Percentiles rank a stretch among this genome's conserved stretches.
Conservation (phyloP, 2,113 vertebrate genomes). For the Zootoca vivipara region DNA sequence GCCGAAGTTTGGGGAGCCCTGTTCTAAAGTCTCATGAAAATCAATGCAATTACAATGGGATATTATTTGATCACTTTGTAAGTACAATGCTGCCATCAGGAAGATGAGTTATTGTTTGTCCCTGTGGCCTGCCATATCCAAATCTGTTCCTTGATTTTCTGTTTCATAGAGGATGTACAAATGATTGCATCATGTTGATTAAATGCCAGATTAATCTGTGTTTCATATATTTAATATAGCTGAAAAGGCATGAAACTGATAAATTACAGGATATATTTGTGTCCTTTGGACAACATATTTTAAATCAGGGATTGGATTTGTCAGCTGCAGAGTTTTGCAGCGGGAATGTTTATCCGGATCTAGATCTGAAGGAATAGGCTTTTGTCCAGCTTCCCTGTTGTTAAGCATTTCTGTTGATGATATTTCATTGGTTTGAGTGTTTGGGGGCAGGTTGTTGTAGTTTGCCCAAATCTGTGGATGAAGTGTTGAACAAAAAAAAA, state of each 20-base stretch:
- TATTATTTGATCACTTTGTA: constrained; percentile 35
- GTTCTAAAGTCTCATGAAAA: background rate
- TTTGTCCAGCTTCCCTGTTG: constrained; percentile 18
- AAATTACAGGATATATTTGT: constrained; percentile 56
- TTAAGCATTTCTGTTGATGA: background rate
- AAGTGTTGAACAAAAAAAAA: background rate
- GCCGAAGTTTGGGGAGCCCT: too few species aligned
- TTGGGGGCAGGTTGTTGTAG: background rate
- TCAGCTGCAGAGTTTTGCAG: background rate
- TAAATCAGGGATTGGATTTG: constrained; percentile 48
- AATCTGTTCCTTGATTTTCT: constrained; percentile 63
- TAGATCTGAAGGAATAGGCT: constrained; percentile 43
- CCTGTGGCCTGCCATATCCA: constrained; percentile 43
- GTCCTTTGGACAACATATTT: constrained; percentile 48
- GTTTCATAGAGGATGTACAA: constrained; percentile 59
- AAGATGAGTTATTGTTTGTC: background rate
- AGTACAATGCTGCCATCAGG: background rate
- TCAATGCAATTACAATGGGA: constrained; percentile 12
- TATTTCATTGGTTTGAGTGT: background rate
- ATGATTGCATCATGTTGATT: constrained; percentile 54
- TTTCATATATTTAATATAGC: background rate
- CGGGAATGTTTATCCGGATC: background rate
- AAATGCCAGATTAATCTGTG: background rate
- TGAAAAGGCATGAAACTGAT: background rate
- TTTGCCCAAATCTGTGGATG: background rate